Percentiles rank a stretch among this genome's conserved stretches.
These are phyloP conservation scores for Scyliorhinus canicula DNA, from an alignment of 2,797 vertebrate species.

Conservation along the genomic window DNA sequence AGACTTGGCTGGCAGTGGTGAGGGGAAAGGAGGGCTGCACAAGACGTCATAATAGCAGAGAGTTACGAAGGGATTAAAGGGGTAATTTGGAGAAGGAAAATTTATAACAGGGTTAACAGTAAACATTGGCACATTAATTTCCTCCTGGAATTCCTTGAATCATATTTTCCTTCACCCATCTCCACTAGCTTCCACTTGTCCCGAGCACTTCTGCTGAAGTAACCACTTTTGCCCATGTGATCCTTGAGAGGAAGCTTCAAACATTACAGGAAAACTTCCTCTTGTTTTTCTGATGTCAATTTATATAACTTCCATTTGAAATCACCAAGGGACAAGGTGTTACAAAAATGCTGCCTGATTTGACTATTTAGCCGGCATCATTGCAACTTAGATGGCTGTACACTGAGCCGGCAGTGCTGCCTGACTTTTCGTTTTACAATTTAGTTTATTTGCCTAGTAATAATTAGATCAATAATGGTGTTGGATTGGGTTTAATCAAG, in stretches of 20 bases:
- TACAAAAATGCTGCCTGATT: neutral
- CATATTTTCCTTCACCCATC: neutral
- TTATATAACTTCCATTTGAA: neutral
- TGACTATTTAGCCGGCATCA: neutral
- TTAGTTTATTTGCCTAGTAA: slow-evolving; percentile 1
- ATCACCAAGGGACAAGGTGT: neutral
- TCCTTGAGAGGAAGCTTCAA: neutral
- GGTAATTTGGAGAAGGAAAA: neutral
- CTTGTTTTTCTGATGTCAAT: neutral
- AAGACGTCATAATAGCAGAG: neutral
- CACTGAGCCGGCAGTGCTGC: neutral
- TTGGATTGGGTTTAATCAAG: neutral
- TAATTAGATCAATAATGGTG: too few relatives aligned
- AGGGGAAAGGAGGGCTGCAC: neutral
- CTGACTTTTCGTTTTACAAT: neutral
- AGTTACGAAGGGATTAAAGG: neutral
- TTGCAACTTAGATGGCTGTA: neutral
- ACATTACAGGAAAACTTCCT: neutral
- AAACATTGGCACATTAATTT: neutral
- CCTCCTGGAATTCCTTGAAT: neutral
- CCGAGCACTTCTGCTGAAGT: neutral
- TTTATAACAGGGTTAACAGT: neutral
- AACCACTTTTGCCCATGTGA: neutral
- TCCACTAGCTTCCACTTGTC: neutral
- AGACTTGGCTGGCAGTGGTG: neutral